Conservation (phyloP, 2,888 invertebrate genomes). For the Agrotis exclamationis region DNA sequence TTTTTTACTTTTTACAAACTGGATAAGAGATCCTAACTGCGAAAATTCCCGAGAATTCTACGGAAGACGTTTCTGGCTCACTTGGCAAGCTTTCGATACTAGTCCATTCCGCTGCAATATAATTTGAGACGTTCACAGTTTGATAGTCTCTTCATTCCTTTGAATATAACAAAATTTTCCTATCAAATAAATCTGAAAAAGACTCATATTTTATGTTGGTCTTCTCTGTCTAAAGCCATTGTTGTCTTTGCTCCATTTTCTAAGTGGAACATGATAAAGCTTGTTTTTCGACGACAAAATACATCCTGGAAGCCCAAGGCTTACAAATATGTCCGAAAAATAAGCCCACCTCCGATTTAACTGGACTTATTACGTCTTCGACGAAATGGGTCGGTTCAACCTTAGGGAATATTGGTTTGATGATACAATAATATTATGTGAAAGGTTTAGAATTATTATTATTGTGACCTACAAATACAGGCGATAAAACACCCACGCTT, state of each 20-base stretch:
- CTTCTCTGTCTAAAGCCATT: background rate
- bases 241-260: background rate
- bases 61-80: too few species aligned
- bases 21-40: too few species aligned
- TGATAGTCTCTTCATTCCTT: too few species aligned
- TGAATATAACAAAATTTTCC: too few species aligned
- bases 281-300: conserved; percentile 26
- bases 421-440: conserved; percentile 35
- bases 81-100: too few species aligned
- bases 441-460: conserved; percentile 32
- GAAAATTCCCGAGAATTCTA: too few species aligned
- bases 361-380: conserved; percentile 44
- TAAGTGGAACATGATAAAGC: background rate
- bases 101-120: too few species aligned
- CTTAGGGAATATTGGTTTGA: conserved; percentile 29
- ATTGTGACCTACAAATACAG: conserved; percentile 28
- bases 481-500: background rate
- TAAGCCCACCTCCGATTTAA: conserved; percentile 35
- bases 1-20: too few species aligned
- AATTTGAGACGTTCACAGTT: too few species aligned
- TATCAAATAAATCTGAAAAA: too few species aligned
- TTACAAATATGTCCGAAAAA: conserved; percentile 22
- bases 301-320: conserved; percentile 3
- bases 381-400: conserved; percentile 24
- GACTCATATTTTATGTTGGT: too few species aligned